phyloP scores from a whole-genome alignment of 2,113 vertebrate species.

The Malurus alboscapulatus region DNA sequence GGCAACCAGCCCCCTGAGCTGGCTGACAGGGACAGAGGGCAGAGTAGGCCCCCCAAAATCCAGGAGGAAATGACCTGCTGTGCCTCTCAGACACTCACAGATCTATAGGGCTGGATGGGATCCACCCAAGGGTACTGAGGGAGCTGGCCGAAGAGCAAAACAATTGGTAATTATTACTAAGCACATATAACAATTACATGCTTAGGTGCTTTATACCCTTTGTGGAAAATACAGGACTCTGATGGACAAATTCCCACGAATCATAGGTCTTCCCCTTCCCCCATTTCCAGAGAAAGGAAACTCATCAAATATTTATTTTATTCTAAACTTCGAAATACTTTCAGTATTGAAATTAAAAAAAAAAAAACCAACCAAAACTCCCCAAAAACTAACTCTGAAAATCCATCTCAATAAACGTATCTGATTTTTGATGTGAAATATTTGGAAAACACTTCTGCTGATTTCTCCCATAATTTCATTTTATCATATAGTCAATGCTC shows the following conservation, averaged over 20 bases:
- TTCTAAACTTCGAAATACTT: conserved; percentile 17
- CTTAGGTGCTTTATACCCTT: background rate
- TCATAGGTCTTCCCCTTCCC: background rate
- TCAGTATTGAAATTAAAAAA: background rate
- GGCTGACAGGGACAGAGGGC: background rate
- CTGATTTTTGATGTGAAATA: background rate
- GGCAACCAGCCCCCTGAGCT: background rate
- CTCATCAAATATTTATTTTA: background rate
- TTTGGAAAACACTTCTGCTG: background rate
- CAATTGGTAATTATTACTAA: background rate
- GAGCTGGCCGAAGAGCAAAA: background rate
- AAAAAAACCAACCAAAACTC: too few relatives aligned
- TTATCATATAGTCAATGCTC: background rate
- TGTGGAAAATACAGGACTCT: background rate
- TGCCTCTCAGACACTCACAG: background rate
- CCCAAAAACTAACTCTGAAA: background rate
- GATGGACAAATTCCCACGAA: background rate
- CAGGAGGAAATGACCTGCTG: background rate
- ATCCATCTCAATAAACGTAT: background rate
- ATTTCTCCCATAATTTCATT: background rate
- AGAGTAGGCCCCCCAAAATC: background rate
- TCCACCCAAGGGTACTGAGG: background rate
- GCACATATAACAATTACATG: background rate
- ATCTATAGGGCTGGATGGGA: too few relatives aligned
- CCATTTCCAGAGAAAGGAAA: background rate